Percentiles rank a stretch among this genome's conserved stretches.
These are phyloP conservation scores for Artibeus jamaicensis DNA, from an alignment of 2,797 vertebrate species.

Conservation along the genomic window DNA sequence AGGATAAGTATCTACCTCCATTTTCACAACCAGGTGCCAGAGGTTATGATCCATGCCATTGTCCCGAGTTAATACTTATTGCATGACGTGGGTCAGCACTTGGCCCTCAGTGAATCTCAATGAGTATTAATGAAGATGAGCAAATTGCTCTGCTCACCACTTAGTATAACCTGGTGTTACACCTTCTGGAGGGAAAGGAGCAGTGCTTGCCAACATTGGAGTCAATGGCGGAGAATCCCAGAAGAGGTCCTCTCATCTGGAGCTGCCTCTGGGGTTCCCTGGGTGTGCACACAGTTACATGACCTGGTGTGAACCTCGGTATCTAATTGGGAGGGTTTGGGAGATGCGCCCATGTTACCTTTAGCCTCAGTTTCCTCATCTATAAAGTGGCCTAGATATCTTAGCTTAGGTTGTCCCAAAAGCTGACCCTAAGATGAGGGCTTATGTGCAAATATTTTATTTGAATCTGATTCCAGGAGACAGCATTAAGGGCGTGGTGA, in stretches of 20 bases:
- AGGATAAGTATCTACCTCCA: neutral
- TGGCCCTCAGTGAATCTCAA: neutral
- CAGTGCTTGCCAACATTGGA: neutral
- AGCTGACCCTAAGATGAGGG: neutral
- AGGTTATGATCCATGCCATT: neutral
- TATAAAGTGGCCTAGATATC: rapidly evolving
- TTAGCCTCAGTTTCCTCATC: neutral
- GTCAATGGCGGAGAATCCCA: neutral
- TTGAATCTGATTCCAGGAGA: neutral
- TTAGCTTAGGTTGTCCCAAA: neutral
- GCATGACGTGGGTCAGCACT: neutral
- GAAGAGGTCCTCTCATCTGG: neutral
- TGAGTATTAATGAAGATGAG: neutral
- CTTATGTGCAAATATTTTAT: neutral
- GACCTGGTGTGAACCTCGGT: neutral
- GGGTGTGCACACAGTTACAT: neutral
- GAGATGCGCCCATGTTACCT: neutral
- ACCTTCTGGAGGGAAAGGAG: neutral
- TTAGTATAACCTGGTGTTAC: neutral
- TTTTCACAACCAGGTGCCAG: neutral
- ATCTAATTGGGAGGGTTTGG: neutral
- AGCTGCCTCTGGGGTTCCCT: neutral
- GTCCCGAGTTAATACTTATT: neutral
- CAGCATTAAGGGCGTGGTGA: rapidly evolving
- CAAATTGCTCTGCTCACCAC: neutral